Evolutionary conservation across 2,797 vertebrate species (phyloP).

Genomic region (Pangasius macronema): DNA sequence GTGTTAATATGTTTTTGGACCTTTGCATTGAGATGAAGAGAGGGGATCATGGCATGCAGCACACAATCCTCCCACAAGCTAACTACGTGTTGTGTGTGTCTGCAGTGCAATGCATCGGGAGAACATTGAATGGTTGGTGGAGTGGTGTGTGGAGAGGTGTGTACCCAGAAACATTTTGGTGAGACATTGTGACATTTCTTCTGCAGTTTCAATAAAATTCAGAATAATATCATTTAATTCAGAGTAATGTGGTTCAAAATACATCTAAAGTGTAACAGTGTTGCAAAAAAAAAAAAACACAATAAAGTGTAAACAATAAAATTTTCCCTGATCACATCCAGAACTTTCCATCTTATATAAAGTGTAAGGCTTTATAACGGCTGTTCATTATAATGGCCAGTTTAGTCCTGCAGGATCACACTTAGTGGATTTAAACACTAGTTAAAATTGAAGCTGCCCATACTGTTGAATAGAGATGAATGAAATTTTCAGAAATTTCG

Average conservation of each 20-base stretch:
- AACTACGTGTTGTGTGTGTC: background rate
- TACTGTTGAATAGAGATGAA: background rate
- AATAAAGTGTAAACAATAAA: background rate
- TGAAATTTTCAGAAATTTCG: background rate
- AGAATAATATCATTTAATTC: background rate
- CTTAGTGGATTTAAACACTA: background rate
- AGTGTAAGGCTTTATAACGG: no score
- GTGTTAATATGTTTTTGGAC: background rate
- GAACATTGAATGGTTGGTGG: background rate
- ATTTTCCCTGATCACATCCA: background rate
- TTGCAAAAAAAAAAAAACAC: background rate
- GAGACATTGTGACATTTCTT: background rate
- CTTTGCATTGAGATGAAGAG: background rate
- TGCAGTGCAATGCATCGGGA: background rate
- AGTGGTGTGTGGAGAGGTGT: background rate
- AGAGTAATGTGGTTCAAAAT: background rate
- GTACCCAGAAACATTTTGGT: background rate
- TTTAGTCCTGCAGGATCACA: no score
- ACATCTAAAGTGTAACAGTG: background rate
- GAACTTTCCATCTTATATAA: background rate
- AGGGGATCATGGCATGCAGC: background rate
- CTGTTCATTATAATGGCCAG: no score
- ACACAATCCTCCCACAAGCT: background rate
- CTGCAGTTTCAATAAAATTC: background rate
- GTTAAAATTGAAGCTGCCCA: background rate